A percentile compares a stretch with the other conserved stretches of the same genome.
phyloP scores from a whole-genome alignment of 1,140 invertebrate genomes.

The Copidosoma floridanum region DNA sequence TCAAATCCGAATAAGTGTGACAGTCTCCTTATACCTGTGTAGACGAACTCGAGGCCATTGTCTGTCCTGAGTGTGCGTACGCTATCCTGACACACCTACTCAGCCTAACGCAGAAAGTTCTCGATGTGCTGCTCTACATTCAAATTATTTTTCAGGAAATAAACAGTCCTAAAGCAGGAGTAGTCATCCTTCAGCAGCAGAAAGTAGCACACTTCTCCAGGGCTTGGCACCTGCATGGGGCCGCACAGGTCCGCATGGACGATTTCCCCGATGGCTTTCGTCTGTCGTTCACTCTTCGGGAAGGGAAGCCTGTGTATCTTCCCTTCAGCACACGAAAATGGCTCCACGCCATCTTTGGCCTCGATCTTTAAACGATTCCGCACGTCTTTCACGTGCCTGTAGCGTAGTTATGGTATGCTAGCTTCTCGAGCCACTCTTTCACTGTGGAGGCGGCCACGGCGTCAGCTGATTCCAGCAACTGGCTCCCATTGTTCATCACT shows the following conservation, averaged over 20 bases:
- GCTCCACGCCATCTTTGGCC: conserved; percentile 37
- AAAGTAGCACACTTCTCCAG: conserved; percentile 33
- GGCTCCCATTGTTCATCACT: neutral
- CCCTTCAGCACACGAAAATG: conserved; percentile 41
- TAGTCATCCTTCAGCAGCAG: conserved; percentile 38
- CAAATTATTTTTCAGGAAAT: conserved; percentile 35
- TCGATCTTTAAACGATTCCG: conserved; percentile 36
- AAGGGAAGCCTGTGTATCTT: conserved; percentile 44
- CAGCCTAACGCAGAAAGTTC: conserved; percentile 37
- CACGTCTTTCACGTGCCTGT: conserved; percentile 42
- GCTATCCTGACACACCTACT: conserved; percentile 29
- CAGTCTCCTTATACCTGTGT: conserved; percentile 13
- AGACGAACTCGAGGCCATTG: conserved; percentile 24
- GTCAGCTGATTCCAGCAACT: too few species aligned
- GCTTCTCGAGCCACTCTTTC: conserved; percentile 43
- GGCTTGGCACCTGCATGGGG: conserved; percentile 30
- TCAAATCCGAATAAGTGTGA: conserved; percentile 28
- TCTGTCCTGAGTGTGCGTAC: conserved; percentile 33
- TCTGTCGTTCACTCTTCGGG: conserved; percentile 26
- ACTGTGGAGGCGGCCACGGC: too few species aligned
- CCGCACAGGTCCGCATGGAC: conserved; percentile 37
- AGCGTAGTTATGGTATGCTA: conserved; percentile 51
- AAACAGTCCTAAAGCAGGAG: conserved; percentile 27
- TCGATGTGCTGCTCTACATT: conserved; percentile 38
- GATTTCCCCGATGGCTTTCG: conserved; percentile 10